These are phyloP conservation scores for Sebastes itinus DNA, from an alignment of 2,797 vertebrate genomes.

Conservation along the genomic window DNA sequence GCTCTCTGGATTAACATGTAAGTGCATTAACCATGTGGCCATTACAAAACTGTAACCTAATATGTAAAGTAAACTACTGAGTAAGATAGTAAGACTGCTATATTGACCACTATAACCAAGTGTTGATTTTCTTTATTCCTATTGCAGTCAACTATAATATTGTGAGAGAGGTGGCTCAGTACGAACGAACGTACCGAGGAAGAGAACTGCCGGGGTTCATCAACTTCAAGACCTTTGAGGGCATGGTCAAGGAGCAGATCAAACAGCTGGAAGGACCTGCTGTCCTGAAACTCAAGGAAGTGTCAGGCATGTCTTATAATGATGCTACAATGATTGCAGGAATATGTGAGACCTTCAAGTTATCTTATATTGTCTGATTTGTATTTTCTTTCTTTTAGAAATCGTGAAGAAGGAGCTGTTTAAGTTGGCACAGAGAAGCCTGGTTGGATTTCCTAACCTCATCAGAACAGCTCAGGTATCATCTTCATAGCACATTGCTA, in stretches of 20 bases:
- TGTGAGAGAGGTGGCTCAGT: constrained; percentile 48
- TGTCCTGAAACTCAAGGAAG: constrained; percentile 72
- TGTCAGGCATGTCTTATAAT: constrained; percentile 14
- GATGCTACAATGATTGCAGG: background rate
- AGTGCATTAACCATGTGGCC: background rate
- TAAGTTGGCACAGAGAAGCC: constrained; percentile 59
- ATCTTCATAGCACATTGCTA: background rate
- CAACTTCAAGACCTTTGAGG: constrained; percentile 88
- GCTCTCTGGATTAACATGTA: background rate
- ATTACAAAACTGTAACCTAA: background rate
- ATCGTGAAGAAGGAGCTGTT: constrained; percentile 72
- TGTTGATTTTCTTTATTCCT: background rate
- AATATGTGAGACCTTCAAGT: background rate
- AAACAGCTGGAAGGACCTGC: constrained; percentile 83
- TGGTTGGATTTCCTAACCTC: constrained; percentile 80
- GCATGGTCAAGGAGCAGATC: constrained; percentile 83
- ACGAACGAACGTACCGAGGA: constrained; percentile 83
- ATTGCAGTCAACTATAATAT: constrained; percentile 60
- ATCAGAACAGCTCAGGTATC: constrained; percentile 78
- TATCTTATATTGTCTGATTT: background rate
- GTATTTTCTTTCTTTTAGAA: constrained; percentile 59
- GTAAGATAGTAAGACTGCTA: background rate
- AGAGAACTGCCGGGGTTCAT: constrained; percentile 87
- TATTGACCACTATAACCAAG: background rate
- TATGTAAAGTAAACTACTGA: background rate